These are phyloP conservation scores for Stegostoma tigrinum DNA, from an alignment of 2,113 vertebrate genomes.

Conservation along the genomic window DNA sequence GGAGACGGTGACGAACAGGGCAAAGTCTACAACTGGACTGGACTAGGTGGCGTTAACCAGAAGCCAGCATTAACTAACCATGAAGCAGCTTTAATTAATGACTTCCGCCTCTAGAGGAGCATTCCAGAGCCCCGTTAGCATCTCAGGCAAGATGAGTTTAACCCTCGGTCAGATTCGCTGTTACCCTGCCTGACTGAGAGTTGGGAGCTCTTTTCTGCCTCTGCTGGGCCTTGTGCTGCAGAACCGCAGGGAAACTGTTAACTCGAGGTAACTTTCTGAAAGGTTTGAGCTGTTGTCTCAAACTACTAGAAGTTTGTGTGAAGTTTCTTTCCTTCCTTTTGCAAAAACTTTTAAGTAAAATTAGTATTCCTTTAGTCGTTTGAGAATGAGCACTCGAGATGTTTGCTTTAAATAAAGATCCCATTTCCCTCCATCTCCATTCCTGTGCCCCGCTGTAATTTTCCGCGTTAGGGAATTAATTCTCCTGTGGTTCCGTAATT, in stretches of 20 bases:
- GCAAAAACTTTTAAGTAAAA: no score
- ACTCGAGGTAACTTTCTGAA: not conserved
- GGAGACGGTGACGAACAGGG: not conserved
- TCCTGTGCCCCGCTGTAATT: not conserved
- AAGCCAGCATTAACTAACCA: not conserved
- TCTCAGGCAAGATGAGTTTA: no score
- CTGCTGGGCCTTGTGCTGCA: not conserved
- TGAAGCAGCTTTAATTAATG: not conserved
- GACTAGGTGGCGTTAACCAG: not conserved
- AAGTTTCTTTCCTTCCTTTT: no score
- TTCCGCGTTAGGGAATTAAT: no score
- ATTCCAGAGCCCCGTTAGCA: no score
- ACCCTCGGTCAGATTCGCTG: no score
- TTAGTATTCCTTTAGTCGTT: no score
- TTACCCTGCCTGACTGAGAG: no score
- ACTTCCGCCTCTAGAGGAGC: not conserved
- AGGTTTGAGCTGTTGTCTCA: not conserved
- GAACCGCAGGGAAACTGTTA: no score
- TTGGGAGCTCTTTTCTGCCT: accelerated
- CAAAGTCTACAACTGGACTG: not conserved
- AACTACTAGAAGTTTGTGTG: no score
- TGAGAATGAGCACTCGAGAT: not conserved
- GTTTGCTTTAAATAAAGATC: not conserved
- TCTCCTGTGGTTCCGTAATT: no score
- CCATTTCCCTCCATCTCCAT: not conserved